These are phyloP conservation scores for Trichonephila inaurata DNA, from an alignment of 1,140 invertebrate genomes.

Conservation along the genomic window DNA sequence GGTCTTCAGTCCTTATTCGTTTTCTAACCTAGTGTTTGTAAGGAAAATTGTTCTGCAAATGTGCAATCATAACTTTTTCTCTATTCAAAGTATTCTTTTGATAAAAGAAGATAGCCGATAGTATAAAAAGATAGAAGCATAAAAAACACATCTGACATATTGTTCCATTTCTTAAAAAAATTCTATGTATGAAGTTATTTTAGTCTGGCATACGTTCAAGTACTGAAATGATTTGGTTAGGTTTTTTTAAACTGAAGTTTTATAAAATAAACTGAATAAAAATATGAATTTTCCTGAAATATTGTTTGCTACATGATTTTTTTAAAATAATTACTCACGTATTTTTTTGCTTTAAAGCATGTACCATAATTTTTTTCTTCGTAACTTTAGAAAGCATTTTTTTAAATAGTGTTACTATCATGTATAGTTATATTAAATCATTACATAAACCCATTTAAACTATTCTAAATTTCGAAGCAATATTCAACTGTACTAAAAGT, in stretches of 20 bases:
- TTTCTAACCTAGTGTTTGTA: background rate
- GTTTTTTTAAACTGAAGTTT: background rate
- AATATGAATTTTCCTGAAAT: too few relatives aligned
- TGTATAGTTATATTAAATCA: too few relatives aligned
- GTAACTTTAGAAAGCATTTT: too few relatives aligned
- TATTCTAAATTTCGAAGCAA: too few relatives aligned
- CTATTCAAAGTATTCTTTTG: background rate
- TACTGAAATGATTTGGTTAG: background rate
- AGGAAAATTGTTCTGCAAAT: background rate
- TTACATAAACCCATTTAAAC: too few relatives aligned
- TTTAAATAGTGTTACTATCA: too few relatives aligned
- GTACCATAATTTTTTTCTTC: too few relatives aligned
- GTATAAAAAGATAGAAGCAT: background rate
- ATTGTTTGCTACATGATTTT: too few relatives aligned
- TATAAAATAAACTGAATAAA: too few relatives aligned
- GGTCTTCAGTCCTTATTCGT: background rate
- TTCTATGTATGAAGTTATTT: background rate
- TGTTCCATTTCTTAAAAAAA: background rate
- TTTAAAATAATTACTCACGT: too few relatives aligned
- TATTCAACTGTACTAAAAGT: too few relatives aligned
- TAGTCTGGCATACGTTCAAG: background rate
- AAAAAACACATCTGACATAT: background rate
- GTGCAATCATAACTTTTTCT: background rate
- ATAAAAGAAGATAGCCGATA: background rate
- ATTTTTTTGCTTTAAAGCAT: too few relatives aligned